These are phyloP conservation scores for Percopsis transmontana DNA, from an alignment of 2,113 vertebrate species.

Conservation along the genomic window DNA sequence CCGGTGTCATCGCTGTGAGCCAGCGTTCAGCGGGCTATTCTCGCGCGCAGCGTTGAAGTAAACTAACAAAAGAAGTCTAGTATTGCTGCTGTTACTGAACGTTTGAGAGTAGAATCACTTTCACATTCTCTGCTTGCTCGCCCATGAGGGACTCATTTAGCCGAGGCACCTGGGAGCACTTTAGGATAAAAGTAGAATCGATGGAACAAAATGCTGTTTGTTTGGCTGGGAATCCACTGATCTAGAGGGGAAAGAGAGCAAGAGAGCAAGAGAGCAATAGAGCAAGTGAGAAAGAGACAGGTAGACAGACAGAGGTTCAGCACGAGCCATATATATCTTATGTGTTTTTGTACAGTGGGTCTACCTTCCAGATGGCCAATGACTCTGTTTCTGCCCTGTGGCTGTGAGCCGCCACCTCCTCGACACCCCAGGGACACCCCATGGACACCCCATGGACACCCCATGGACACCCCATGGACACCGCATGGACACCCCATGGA, in stretches of 20 bases:
- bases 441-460: too few relatives aligned
- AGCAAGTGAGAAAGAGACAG: background rate
- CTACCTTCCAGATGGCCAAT: slow-evolving; percentile 35
- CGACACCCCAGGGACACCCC: background rate
- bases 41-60: slow-evolving; percentile 4
- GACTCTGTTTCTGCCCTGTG: slow-evolving; percentile 16
- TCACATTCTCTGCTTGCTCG: slow-evolving; percentile 7
- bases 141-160: slow-evolving; percentile 32
- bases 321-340: background rate
- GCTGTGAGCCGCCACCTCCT: slow-evolving; percentile 23
- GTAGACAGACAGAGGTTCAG: background rate
- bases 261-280: background rate
- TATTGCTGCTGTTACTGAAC: slow-evolving; percentile 1
- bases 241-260: too few relatives aligned
- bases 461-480: too few relatives aligned
- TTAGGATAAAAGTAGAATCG: slow-evolving; percentile 35
- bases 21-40: slow-evolving; percentile 23
- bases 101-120: background rate
- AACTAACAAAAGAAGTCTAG: slow-evolving; percentile 14
- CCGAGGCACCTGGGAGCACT: slow-evolving; percentile 27
- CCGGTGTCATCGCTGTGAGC: slow-evolving; percentile 21
- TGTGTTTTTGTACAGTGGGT: background rate
- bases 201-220: slow-evolving; percentile 7
- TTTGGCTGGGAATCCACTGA: slow-evolving; percentile 26
- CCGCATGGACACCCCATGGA: too few relatives aligned